Conservation (phyloP, 2,888 invertebrate species). For the Griposia aprilina region DNA sequence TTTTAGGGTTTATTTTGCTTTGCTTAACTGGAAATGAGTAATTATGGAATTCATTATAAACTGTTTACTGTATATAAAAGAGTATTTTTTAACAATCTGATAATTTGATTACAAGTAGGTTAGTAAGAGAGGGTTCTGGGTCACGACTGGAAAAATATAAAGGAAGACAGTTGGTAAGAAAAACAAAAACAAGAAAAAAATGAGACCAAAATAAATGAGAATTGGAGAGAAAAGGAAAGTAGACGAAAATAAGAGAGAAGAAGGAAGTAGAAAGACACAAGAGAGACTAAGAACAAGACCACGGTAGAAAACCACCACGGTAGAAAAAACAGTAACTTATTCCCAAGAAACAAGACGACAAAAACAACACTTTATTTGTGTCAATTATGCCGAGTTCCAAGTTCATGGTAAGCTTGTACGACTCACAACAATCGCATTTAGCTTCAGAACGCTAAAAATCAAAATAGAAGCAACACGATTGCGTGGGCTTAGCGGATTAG, state of each 20-base stretch:
- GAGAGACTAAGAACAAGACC: not conserved
- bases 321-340: not conserved
- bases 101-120: not conserved
- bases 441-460: constrained; percentile 73
- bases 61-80: too few relatives aligned
- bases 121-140: not conserved
- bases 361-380: constrained; percentile 5
- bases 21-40: not conserved
- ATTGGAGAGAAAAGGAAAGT: not conserved
- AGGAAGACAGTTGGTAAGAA: too few relatives aligned
- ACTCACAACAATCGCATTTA: constrained; percentile 59
- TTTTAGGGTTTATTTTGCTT: constrained; percentile 7
- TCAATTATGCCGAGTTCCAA: constrained; percentile 44
- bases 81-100: not conserved
- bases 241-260: not conserved
- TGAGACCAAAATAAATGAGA: not conserved
- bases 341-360: not conserved
- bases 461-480: constrained; percentile 76
- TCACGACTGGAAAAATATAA: not conserved
- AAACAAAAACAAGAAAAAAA: not conserved
- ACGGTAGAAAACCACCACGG: not conserved
- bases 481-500: constrained; percentile 78
- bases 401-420: constrained; percentile 50
- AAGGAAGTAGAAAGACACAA: not conserved
- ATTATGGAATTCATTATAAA: not conserved